Evolutionary conservation across 1,140 invertebrate species (phyloP), one percentile per base, ranked within the genome.

Genomic region (Drosophila ficusphila): DNA sequence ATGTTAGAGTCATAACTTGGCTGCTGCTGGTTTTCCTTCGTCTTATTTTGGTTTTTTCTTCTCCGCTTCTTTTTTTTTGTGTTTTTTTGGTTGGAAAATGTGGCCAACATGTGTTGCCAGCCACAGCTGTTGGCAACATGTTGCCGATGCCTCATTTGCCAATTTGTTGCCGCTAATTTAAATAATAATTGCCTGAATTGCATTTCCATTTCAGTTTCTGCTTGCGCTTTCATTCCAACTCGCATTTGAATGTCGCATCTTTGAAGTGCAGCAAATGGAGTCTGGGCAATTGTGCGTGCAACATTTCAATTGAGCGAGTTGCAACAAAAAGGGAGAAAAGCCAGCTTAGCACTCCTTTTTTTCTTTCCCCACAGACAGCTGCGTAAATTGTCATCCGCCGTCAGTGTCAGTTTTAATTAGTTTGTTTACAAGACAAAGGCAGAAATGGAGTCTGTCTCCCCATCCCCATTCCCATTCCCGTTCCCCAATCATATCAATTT

Each of bases 371-470:
- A n/a, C 34, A 36, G 23, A 25, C 65, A 69, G 69, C 81, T 88
- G 81, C 77, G 77, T 78, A 82, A 88, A 88, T 82, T 88, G 82
- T 86, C 82, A 88, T 82, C 74, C 79, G 74, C 82, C 65, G 77
- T 88, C 82, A 88, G 82, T 82, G 82, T 88, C 82, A 88, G 57
- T 88, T 88, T 88, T 88, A 88, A 88, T 88, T 88, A 88, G 82
- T 88, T 88, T 88, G 82, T 88, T 88, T 88, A 88, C 82, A 82
- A 61, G 47, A 71, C 18, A 42, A 36, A 52, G 44, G 39, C 38
- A 19, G 52, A 47, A 31, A 8, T 11, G n/a, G 14, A 29, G 14
- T 14, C 34, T 12, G 29, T 8, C 21, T 8, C 21, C 42, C 25
- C 33, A 36, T 36, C 27, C 27, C 27, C 27, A 8, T 29, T 23